Percentiles rank a stretch among this genome's conserved stretches.
Conservation (phyloP, 2,797 vertebrate species). For the Pseudochirops corinnae region DNA sequence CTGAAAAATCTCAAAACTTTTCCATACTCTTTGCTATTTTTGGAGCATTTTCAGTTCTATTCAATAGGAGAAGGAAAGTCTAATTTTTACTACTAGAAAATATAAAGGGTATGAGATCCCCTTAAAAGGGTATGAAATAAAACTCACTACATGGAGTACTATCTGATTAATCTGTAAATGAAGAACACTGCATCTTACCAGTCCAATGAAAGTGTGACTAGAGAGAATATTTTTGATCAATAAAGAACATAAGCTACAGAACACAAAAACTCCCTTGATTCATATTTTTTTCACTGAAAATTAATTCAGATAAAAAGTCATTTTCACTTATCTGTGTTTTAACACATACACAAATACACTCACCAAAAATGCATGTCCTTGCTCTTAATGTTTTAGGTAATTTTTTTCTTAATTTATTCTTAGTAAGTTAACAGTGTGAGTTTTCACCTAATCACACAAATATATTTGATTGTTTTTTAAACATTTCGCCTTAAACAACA, state of each 20-base stretch:
- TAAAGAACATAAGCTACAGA: neutral
- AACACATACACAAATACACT: neutral
- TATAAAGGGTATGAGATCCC: neutral
- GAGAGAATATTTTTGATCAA: neutral
- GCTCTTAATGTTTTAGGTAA: neutral
- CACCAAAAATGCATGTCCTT: neutral
- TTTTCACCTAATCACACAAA: neutral
- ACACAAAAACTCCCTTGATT: neutral
- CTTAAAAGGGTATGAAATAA: constrained; percentile 12
- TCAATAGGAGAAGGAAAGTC: neutral
- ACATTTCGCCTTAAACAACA: constrained; percentile 28
- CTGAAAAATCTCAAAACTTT: constrained; percentile 1
- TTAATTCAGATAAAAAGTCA: neutral
- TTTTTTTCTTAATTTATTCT: neutral
- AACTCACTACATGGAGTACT: neutral
- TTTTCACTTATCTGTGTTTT: neutral
- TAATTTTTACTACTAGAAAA: neutral
- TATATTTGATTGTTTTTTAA: neutral
- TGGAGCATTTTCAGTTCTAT: neutral
- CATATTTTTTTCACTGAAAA: constrained; percentile 40
- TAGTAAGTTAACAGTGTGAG: neutral
- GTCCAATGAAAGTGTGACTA: neutral
- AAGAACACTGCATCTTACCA: constrained; percentile 16
- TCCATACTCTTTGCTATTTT: neutral
- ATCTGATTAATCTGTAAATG: neutral